Evolutionary conservation across 1,140 invertebrate genomes (phyloP).

Genomic region (Brachionus rubens): DNA sequence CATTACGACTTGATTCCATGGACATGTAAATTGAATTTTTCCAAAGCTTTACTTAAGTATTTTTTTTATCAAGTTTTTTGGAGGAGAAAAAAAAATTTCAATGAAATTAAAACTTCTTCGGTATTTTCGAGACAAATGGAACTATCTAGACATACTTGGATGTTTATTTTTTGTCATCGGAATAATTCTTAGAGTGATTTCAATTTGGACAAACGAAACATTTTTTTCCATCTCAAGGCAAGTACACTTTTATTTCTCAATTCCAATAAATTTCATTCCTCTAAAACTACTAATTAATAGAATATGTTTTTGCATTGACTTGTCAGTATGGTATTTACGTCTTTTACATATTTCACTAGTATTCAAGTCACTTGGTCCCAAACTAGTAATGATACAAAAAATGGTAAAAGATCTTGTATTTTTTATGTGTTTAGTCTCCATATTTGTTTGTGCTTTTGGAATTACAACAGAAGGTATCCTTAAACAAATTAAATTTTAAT

Average conservation of each 20-base stretch:
- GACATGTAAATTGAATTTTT: no score
- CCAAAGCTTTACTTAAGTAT: background rate
- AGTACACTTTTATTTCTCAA: background rate
- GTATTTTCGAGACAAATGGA: conserved; percentile 42
- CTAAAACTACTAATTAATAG: background rate
- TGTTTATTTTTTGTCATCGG: conserved; percentile 32
- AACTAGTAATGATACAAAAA: conserved; percentile 41
- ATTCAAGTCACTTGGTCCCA: conserved; percentile 36
- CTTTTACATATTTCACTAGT: conserved; percentile 23
- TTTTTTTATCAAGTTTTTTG: background rate
- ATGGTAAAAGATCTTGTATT: conserved; percentile 29
- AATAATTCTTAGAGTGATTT: background rate
- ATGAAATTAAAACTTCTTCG: background rate
- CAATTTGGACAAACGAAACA: background rate
- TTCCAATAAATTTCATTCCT: no score
- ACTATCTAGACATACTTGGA: conserved; percentile 39
- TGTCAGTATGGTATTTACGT: conserved; percentile 31
- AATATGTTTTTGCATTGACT: conserved; percentile 19
- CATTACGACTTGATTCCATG: no score
- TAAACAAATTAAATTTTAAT: background rate
- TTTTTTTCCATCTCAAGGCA: background rate
- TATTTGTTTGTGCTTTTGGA: conserved; percentile 35
- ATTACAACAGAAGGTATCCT: conserved; percentile 29
- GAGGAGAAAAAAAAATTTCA: conserved; percentile 13
- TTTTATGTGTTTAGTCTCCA: conserved; percentile 7